Evolutionary conservation across 1,140 invertebrate species (phyloP).

Genomic region (Zaprionus lachaisei): DNA sequence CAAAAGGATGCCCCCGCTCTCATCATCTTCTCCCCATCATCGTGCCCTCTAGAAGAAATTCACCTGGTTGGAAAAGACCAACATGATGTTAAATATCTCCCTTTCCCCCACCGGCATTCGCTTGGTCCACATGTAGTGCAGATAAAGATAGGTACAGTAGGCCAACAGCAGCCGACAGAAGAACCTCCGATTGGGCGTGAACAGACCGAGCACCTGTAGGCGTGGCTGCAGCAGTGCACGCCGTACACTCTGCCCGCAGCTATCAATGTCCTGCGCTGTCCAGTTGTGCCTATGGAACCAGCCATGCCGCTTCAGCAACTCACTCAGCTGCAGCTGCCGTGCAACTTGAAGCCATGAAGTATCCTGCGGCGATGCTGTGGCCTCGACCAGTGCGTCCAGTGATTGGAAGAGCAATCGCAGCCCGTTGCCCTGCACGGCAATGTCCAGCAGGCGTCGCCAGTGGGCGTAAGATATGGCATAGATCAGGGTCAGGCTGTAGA

Average conservation of each 20-base stretch:
- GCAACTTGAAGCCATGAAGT: constrained; percentile 50
- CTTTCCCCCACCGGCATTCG: constrained; percentile 32
- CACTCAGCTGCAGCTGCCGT: constrained; percentile 40
- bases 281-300: constrained; percentile 37
- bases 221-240: constrained; percentile 31
- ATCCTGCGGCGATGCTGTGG: constrained; percentile 22
- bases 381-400: constrained; percentile 31
- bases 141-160: constrained; percentile 44
- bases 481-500: constrained; percentile 55
- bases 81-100: constrained; percentile 41
- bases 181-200: constrained; percentile 46
- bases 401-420: constrained; percentile 42
- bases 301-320: constrained; percentile 43
- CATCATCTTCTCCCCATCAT: background rate
- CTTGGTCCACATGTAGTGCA: constrained; percentile 52
- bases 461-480: constrained; percentile 42
- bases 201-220: constrained; percentile 42
- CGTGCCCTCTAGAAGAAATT: background rate
- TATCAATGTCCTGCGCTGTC: constrained; percentile 20
- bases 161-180: constrained; percentile 51
- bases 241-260: constrained; percentile 30
- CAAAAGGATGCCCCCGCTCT: background rate
- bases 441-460: constrained; percentile 40
- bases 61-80: background rate
- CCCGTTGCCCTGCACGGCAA: constrained; percentile 33